Percentiles rank a stretch among this genome's conserved stretches.
Evolutionary conservation across 2,888 invertebrate species (phyloP).

Genomic region (Eretmocerus hayati): DNA sequence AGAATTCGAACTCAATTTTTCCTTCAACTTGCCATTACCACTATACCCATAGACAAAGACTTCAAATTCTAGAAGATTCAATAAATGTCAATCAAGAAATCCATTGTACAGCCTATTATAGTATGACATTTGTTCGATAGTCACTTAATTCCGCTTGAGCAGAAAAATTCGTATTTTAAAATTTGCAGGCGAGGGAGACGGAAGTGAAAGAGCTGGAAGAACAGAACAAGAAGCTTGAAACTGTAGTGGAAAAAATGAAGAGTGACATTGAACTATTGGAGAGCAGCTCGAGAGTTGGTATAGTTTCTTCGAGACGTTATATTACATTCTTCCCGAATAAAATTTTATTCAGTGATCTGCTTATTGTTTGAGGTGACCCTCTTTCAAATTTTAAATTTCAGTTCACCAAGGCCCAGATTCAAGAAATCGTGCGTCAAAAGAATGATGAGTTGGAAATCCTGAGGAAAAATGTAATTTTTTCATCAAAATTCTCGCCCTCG

Average conservation of each 20-base stretch:
- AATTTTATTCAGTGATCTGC: neutral
- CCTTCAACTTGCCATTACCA: too few species aligned
- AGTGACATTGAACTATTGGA: constrained; percentile 7
- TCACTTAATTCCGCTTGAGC: neutral
- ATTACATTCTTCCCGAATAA: too few species aligned
- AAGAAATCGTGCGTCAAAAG: constrained; percentile 23
- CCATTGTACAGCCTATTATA: too few species aligned
- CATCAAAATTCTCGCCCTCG: too few species aligned
- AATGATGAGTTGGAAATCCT: constrained; percentile 24
- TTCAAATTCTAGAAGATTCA: too few species aligned
- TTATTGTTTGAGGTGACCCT: neutral
- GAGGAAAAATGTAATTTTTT: constrained; percentile 26
- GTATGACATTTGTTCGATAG: neutral
- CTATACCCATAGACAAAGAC: too few species aligned
- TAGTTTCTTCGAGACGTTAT: neutral
- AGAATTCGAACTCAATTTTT: too few species aligned
- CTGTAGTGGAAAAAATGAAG: constrained; percentile 11
- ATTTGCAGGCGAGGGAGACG: constrained; percentile 30
- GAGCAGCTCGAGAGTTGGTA: constrained; percentile 16
- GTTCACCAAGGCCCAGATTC: constrained; percentile 26
- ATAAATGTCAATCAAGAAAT: too few species aligned
- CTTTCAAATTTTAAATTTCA: constrained; percentile 14
- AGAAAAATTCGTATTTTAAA: neutral
- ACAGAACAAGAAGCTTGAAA: constrained; percentile 27
- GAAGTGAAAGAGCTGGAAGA: constrained; percentile 32